Base-by-base conservation (phyloP, 92 coral and sea anemone species). In the Parazoanthus swiftii region DNA sequence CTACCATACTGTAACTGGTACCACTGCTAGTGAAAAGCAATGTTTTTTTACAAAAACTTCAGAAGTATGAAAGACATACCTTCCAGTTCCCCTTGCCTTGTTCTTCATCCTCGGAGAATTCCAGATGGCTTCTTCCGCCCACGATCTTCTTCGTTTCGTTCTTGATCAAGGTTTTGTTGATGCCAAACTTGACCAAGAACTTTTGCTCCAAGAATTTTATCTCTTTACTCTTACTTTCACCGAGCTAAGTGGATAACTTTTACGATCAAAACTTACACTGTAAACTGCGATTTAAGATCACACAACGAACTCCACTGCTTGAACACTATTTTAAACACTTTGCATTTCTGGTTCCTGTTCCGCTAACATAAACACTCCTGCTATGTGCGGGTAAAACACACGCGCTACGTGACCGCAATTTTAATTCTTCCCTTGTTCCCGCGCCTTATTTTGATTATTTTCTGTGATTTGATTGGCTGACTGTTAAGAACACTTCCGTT, bases 391-490 rank as follows among this genome's bases (percentile, higher is more conserved):
- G 37, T 26, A 50, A 50, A 29, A 16, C 16, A 16, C 16, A 23
- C 37, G 33, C 14, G 25, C 8, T 63, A 63, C 73, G 71, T 80
- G 71, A 56, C 72, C 85, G 46, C 33, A 79, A 3, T 48, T 78
- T 51, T 54, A 63, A 18, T 74, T 74, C 77, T 29, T 37, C 25
- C 76, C 38, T 39, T 63, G 36, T 72, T 72, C 13, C 38, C 63
- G 85, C 63, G 85, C 74, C 76, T 65, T 82, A 14, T 66, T 66
- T 70, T 67, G 63, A 66, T 44, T 82, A 39, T 38, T 66, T 21
- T 44, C 85, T 26, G 58, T 56, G 48, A 81, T 81, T 0, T 81
- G 85, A 81, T 81, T 81, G 85, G 85, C 46, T 65, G n/a, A 18
- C 18, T 21, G 65, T 7, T 1, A 4, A 6, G 8, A 44, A 70